Evolutionary conservation across 1,140 invertebrate species (phyloP), one percentile per base, ranked within the genome.

Genomic region (Thaumetopoea pityocampa): DNA sequence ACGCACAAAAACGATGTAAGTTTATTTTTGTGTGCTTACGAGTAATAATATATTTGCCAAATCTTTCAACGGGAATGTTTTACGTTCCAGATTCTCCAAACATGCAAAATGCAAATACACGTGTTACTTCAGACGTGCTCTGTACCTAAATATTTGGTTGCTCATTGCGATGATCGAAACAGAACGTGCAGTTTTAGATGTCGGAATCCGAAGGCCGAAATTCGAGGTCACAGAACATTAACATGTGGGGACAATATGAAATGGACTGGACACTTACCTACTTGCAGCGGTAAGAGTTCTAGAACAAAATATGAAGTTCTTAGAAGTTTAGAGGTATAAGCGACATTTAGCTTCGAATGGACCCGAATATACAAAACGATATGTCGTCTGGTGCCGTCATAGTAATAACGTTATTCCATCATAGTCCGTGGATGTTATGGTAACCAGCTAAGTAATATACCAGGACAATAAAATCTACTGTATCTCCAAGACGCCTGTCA

Each of bases 51-150:
- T 23, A 24, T 28, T 26, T 27, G 12, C 10, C 9, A 32, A 15
- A 17, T 22, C 4, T 19, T 19, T 19, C 8, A 41, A 18, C 16
- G 4, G 8, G 8, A 29, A 20, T 24, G 2, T 36, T 27, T 37
- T 33, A 7, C 24, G 15, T 69, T 72, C 30, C 54, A 80, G 72
- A 61, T 47, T 18, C 48, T 71, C 1, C 64, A 61, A 14, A 34
- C 56, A 19, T 80, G 76, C 32, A 73, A 68, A 51, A 62, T 68
- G 37, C 62, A 68, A 45, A 51, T 80, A 11, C 58, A 76, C 35
- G 71, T 78, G 0, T 43, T 80, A 20, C 29, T 63, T 17, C 73
- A 78, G 42, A 51, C 33, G 14, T 80, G 76, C 32, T 41, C 52
- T 10, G 47, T 63, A 5, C 71, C 76, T 8, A 62, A 58, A 37